Evolutionary conservation across 2,797 vertebrate genomes (phyloP).

Genomic region (Lemur catta): DNA sequence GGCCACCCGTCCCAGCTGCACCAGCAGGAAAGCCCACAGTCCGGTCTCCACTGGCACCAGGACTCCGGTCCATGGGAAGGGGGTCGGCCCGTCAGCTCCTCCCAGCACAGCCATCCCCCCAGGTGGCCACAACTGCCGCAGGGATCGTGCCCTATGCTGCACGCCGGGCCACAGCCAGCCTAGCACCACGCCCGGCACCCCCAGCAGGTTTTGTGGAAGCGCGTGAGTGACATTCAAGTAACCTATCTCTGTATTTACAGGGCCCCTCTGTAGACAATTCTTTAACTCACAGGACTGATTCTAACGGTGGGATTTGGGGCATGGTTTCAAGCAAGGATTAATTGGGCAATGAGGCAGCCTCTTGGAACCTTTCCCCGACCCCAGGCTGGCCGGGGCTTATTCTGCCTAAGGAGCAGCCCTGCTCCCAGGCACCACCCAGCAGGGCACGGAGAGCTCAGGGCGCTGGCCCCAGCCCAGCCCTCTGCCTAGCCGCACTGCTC

Average conservation of each 20-base stretch:
- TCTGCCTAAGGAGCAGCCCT: not conserved
- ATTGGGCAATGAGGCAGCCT: too few relatives aligned
- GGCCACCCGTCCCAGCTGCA: too few relatives aligned
- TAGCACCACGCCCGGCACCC: not conserved
- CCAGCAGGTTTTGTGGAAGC: not conserved
- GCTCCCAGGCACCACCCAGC: not conserved
- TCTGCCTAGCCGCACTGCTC: not conserved
- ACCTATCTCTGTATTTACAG: not conserved
- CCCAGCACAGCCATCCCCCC: not conserved
- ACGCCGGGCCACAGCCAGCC: not conserved
- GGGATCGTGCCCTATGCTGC: accelerated
- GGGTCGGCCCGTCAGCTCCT: not conserved
- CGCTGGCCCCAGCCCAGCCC: accelerated
- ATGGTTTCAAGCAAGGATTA: not conserved
- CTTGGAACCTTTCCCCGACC: not conserved
- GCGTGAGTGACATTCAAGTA: not conserved
- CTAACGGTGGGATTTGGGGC: not conserved
- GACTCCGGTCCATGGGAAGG: not conserved
- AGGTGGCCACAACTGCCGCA: not conserved
- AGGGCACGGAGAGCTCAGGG: not conserved
- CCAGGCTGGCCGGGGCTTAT: not conserved
- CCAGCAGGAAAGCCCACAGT: too few relatives aligned
- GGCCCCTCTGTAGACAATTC: too few relatives aligned
- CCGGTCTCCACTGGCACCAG: not conserved
- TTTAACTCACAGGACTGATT: not conserved